These are phyloP conservation scores for Acanthis flammea DNA, from an alignment of 2,797 vertebrate species.

Conservation along the genomic window DNA sequence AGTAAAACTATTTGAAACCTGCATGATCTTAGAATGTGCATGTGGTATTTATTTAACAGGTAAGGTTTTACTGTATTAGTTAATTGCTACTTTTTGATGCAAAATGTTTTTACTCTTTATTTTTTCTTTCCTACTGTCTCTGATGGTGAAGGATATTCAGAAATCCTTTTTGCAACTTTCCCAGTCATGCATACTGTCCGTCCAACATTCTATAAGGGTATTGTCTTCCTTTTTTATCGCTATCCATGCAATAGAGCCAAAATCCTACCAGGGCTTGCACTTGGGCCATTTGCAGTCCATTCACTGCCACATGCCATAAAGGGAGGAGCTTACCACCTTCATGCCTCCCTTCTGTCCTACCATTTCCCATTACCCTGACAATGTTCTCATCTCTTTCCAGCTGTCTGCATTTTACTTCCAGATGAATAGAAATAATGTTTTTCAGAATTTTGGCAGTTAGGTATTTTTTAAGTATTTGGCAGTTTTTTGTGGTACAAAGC, in stretches of 20 bases:
- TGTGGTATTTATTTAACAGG: slow-evolving; percentile 20
- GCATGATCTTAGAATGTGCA: slow-evolving; percentile 48
- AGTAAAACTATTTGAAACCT: neutral
- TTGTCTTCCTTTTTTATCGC: slow-evolving; percentile 71
- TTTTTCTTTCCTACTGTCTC: slow-evolving; percentile 79
- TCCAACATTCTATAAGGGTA: slow-evolving; percentile 81
- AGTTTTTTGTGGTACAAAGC: neutral
- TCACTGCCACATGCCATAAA: neutral
- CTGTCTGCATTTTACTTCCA: neutral
- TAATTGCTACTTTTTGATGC: neutral
- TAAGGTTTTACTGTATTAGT: slow-evolving; percentile 23
- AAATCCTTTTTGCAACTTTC: slow-evolving; percentile 80
- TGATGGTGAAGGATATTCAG: slow-evolving; percentile 79
- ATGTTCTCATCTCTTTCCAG: neutral
- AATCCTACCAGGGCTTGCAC: neutral
- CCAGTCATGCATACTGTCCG: slow-evolving; percentile 75
- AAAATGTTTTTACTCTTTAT: slow-evolving; percentile 58
- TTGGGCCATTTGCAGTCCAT: neutral
- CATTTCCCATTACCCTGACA: neutral
- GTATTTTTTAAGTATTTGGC: neutral
- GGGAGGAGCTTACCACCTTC: neutral
- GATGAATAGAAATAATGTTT: neutral
- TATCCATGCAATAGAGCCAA: slow-evolving; percentile 12
- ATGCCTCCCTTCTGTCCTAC: neutral
- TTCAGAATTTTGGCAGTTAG: neutral